Evolutionary conservation across 2,888 invertebrate genomes (phyloP), one percentile per base, ranked within the genome.

Genomic region (Rhagium mordax): DNA sequence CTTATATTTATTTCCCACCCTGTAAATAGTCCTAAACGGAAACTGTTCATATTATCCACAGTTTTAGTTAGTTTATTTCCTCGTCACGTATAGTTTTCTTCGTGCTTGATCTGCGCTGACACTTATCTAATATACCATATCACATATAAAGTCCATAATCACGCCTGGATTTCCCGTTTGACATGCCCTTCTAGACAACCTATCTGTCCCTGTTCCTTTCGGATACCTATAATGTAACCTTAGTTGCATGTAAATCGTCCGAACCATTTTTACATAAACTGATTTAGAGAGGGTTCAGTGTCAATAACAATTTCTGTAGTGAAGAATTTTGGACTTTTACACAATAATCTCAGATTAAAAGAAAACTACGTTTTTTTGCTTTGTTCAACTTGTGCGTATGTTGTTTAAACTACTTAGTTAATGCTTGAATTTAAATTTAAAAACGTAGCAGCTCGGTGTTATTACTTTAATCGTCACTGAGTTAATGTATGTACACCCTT

Each of bases 71-170:
- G 77, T 82, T 81, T 79, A 81, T 78, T 81, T 81, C 74, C 81
- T 71, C 74, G 78, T 83, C 83, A 83, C 83, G 83, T 82, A 75
- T 77, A 77, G 81, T 77, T 79, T 79, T 81, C 79, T 77, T 81
- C 82, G 79, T 81, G 78, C 79, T 75, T 83, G 83, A 83, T 82
- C 82, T 81, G 73, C 79, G 80, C 81, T 83, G 83, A 83, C 83
- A 83, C 83, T 83, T 82, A 83, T 83, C 83, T 83, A 83, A 83
- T 83, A 82, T 83, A 82, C 82, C 83, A 83, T 83, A 82, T 82
- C 82, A 82, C 80, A 81, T 82, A 82, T 83, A 83, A 83, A 82
- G 82, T 82, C 79, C 77, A 81, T 80, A 81, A 81, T 82, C 82
- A 81, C 78, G 78, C 77, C 75, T 77, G 80, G 82, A 82, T 82